Conservation (phyloP, 64 coral and sea anemone species). For the Montipora cactus region DNA sequence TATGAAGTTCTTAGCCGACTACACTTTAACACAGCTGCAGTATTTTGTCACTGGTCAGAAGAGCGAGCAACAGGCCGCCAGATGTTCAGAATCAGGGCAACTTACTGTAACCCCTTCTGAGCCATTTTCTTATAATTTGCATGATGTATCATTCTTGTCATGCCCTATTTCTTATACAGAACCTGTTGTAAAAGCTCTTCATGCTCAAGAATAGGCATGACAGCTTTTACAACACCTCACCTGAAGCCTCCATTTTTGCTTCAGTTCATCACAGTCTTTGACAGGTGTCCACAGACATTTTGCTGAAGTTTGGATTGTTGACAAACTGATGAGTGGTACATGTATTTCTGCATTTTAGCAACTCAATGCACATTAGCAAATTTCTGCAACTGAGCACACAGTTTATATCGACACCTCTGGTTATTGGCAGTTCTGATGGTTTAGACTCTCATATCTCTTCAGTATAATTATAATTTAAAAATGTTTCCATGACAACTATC, state of each 20-base stretch:
- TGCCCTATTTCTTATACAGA: neutral
- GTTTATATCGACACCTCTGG: neutral
- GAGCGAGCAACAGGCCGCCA: neutral
- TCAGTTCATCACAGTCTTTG: constrained; percentile 8
- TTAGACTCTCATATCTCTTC: constrained; percentile 13
- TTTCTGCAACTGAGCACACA: neutral
- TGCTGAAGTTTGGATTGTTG: constrained; percentile 14
- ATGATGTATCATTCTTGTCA: constrained; percentile 19
- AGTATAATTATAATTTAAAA: neutral
- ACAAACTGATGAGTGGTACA: neutral
- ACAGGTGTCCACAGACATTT: constrained; percentile 9
- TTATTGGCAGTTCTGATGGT: constrained; percentile 14
- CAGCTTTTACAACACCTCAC: constrained; percentile 10
- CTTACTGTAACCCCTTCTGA: constrained; percentile 2
- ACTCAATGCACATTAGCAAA: neutral
- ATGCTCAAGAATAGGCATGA: constrained; percentile 6
- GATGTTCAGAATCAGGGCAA: constrained; percentile 4
- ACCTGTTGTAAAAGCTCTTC: constrained; percentile 9
- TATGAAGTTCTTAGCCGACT: too few relatives aligned
- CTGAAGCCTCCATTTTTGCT: neutral
- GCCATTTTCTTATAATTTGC: constrained; percentile 19
- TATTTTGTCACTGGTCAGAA: too few relatives aligned
- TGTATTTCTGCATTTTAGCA: neutral
- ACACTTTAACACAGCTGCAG: too few relatives aligned
- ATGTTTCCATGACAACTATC: neutral